A percentile compares a stretch with the other conserved stretches of the same genome.
Conservation (phyloP, 2,113 vertebrate species). For the Tachysurus vachellii region DNA sequence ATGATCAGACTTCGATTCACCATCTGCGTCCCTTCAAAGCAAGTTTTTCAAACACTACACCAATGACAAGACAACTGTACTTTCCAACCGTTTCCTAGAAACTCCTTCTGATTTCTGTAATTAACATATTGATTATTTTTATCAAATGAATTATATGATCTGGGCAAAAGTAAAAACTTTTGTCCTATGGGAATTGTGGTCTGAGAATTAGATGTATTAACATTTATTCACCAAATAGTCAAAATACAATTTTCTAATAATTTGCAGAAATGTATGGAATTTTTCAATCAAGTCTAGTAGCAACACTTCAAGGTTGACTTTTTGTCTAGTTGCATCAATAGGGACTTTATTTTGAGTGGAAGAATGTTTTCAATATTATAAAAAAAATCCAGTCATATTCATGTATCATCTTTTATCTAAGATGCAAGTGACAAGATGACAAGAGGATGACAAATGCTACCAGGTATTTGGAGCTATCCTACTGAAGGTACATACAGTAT, state of each 20-base stretch:
- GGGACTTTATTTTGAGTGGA: not conserved
- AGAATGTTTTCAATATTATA: not conserved
- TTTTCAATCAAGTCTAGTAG: slow-evolving; percentile 5
- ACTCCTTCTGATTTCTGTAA: not conserved
- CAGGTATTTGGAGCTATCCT: not conserved
- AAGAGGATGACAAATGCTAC: too few species aligned
- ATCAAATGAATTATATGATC: not conserved
- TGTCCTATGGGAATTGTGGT: not conserved
- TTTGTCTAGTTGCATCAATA: not conserved
- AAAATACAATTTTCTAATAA: not conserved
- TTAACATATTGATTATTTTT: not conserved
- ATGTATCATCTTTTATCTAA: not conserved
- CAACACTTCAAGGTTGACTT: not conserved
- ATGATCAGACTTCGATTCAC: slow-evolving; percentile 34
- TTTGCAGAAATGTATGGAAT: not conserved
- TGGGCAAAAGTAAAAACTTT: not conserved
- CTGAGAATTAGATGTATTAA: not conserved
- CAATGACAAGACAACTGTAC: not conserved
- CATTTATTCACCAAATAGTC: not conserved
- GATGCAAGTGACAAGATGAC: not conserved
- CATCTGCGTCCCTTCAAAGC: slow-evolving; percentile 19
- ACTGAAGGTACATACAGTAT: not conserved
- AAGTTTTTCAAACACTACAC: not conserved
- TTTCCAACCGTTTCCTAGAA: not conserved
- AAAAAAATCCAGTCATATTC: not conserved